Conservation (phyloP, 2,888 invertebrate genomes). For the Caenorhabditis imperialis region DNA sequence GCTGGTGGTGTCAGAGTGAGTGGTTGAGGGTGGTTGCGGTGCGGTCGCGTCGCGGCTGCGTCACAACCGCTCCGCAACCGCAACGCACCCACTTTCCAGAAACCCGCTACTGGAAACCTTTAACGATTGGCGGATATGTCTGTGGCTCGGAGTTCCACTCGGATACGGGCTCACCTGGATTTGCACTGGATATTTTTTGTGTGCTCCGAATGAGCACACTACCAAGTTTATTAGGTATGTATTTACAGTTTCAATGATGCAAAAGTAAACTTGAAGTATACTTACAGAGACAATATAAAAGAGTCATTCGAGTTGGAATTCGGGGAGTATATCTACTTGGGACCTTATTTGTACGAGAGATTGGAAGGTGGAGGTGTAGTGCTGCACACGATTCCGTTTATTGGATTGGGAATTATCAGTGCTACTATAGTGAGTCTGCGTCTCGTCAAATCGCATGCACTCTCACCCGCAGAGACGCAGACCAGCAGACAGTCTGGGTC, state of each 20-base stretch:
- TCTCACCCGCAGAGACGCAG: too few relatives aligned
- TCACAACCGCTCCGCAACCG: too few relatives aligned
- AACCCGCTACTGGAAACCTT: conserved; percentile 5
- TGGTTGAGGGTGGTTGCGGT: too few relatives aligned
- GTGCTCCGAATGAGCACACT: conserved; percentile 1
- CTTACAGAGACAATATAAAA: conserved; percentile 5
- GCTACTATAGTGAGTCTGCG: conserved; percentile 6
- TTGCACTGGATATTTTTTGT: conserved; percentile 11
- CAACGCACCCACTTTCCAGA: too few relatives aligned
- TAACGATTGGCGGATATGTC: conserved; percentile 5
- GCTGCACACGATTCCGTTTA: background rate
- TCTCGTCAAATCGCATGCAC: too few relatives aligned
- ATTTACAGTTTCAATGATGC: background rate
- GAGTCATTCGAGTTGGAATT: conserved; percentile 6
- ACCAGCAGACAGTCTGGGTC: too few relatives aligned
- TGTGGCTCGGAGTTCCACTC: conserved; percentile 12
- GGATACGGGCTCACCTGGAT: conserved; percentile 14
- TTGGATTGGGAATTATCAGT: background rate
- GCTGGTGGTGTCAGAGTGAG: background rate
- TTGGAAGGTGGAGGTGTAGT: background rate
- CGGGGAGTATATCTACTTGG: conserved; percentile 13
- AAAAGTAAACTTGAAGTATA: background rate
- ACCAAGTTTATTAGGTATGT: conserved; percentile 1
- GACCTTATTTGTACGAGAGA: conserved; percentile 10
- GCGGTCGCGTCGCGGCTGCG: too few relatives aligned